A percentile compares a stretch with the other conserved stretches of the same genome.
phyloP scores from a whole-genome alignment of 2,888 invertebrate genomes.

The Trachelus troglodyta region DNA sequence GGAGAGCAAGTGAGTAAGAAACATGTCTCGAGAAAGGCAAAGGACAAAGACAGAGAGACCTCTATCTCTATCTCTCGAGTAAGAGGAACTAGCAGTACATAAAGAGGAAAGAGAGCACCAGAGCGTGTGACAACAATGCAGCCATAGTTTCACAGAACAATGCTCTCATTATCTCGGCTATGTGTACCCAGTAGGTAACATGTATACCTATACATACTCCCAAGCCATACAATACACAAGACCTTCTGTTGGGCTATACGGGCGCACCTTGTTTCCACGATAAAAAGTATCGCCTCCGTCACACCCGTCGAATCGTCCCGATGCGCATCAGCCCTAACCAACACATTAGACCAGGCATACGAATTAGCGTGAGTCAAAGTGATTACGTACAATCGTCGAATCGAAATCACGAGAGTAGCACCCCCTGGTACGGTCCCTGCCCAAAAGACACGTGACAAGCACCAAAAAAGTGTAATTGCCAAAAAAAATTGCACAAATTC shows the following conservation, averaged over 20 bases:
- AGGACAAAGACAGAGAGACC: neutral
- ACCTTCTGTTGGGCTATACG: conserved; percentile 40
- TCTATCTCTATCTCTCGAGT: neutral
- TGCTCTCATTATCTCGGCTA: conserved; percentile 60
- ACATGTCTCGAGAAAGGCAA: neutral
- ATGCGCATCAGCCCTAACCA: neutral
- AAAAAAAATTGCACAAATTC: too few species aligned
- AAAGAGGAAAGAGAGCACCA: conserved; percentile 33
- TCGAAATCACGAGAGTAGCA: too few species aligned
- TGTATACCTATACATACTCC: conserved; percentile 21
- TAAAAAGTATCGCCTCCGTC: conserved; percentile 35
- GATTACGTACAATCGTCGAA: neutral
- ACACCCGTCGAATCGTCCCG: conserved; percentile 14
- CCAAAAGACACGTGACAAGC: too few species aligned
- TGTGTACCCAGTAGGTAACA: conserved; percentile 41
- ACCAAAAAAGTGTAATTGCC: too few species aligned
- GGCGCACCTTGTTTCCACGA: conserved; percentile 31
- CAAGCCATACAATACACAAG: conserved; percentile 40
- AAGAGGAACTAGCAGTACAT: conserved; percentile 13
- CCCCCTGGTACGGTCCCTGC: too few species aligned
- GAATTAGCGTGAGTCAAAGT: neutral
- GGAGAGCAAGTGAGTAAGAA: neutral
- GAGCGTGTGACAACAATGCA: conserved; percentile 57
- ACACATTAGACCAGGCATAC: neutral
- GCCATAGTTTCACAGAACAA: conserved; percentile 63